Base-by-base conservation (phyloP, 53 echinoderm and acorn worm genomes). In the Holothuria leucospilota region DNA sequence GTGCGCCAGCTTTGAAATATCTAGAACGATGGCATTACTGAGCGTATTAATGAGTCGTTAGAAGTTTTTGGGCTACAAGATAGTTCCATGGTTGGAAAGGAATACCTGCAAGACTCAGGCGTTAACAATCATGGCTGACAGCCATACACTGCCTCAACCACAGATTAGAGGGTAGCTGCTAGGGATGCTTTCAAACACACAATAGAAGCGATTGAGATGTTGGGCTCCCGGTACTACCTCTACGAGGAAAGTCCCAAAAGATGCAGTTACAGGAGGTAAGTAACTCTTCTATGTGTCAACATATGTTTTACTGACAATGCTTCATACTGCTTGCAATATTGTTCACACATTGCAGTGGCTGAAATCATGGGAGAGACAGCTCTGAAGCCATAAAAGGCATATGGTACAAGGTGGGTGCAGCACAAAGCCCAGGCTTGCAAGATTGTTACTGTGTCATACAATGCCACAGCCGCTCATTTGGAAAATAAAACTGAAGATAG, bases 381-480 rank as follows among this genome's bases (percentile, higher is more conserved):
- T 13, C 58, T 67, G 0, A 66, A 77, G 39, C 81, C 81, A 46
- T 14, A 38, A 4, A 63, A 69, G 28, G 80, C 68, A 20, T 23
- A 87, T 20, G 87, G 87, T 0, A 87, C 87, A 18, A 27, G 87
- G 15, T 87, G 87, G 87, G 56, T 87, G 2, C 51, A 87, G 21
- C 69, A 81, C 60, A 73, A 82, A 63, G 62, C 59, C 39, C 63
- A 30, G 38, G 82, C 82, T 34, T 61, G 28, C 59, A 61, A 82
- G 61, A 64, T 62, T 28, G 20, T 82, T n/a, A n/a, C n/a, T 30
- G 60, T 29, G 46, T 82, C 82, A 6, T 64, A 82, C 23, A 24
- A 10, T 29, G 63, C 30, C 14, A 63, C 27, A 63, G 29, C 63
- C 7, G 65, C 63, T 82, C 82, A 82, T 27, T 62, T 82, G 59